Evolutionary conservation across 1,140 invertebrate species (phyloP).

Genomic region (Oppia nitens): DNA sequence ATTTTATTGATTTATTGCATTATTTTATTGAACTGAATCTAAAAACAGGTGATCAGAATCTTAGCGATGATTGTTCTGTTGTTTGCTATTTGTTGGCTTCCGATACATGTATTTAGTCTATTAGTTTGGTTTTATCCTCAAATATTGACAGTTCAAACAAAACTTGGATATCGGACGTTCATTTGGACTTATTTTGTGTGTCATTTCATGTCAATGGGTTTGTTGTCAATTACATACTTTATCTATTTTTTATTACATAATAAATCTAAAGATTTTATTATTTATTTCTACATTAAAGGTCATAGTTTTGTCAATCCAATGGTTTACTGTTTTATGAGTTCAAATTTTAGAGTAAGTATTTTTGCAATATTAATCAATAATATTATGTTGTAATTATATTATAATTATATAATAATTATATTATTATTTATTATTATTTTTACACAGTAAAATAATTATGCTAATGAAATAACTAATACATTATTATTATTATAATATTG

Average conservation of each 20-base stretch:
- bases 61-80: slow-evolving; percentile 34
- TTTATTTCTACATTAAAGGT: slow-evolving; percentile 27
- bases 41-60: slow-evolving; percentile 40
- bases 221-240: neutral
- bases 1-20: too few relatives aligned
- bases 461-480: too few relatives aligned
- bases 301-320: slow-evolving; percentile 74
- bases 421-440: too few relatives aligned
- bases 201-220: slow-evolving; percentile 21
- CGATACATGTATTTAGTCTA: slow-evolving; percentile 30
- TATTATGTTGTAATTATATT: too few relatives aligned
- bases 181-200: slow-evolving; percentile 31
- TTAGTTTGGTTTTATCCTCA: slow-evolving; percentile 25
- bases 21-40: too few relatives aligned
- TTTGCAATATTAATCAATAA: too few relatives aligned
- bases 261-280: neutral
- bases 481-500: too few relatives aligned
- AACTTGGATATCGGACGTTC: slow-evolving; percentile 23
- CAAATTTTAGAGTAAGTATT: slow-evolving; percentile 56
- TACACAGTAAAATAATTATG: too few relatives aligned
- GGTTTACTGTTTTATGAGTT: slow-evolving; percentile 70
- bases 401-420: too few relatives aligned
- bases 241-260: neutral
- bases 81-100: slow-evolving; percentile 38
- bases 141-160: slow-evolving; percentile 18